These are phyloP conservation scores for Cataglyphis altisquamis DNA, from an alignment of 2,888 invertebrate species.

Conservation along the genomic window DNA sequence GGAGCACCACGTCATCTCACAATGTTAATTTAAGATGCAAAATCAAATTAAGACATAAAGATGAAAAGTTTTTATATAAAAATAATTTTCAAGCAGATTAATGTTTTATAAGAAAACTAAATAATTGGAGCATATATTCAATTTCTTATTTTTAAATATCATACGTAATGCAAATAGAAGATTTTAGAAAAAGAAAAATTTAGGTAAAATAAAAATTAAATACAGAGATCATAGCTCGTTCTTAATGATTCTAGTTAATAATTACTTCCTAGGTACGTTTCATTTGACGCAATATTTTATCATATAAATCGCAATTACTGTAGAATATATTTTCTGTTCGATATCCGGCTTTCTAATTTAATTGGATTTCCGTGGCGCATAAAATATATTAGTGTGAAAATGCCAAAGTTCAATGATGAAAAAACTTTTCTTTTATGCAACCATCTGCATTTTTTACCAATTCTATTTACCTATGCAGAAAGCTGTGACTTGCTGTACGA, in stretches of 20 bases:
- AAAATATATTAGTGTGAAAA: neutral
- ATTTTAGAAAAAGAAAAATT: neutral
- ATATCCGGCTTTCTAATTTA: constrained; percentile 44
- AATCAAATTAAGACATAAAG: neutral
- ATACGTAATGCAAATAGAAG: neutral
- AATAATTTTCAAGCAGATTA: neutral
- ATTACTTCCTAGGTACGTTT: constrained; percentile 2
- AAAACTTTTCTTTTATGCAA: constrained; percentile 17
- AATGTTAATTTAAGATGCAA: constrained; percentile 30
- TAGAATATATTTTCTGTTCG: neutral
- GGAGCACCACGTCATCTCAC: constrained; percentile 2
- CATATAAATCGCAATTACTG: constrained; percentile 36
- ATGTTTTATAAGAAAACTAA: neutral
- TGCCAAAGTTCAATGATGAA: neutral
- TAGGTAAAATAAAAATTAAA: neutral
- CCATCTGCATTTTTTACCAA: constrained; percentile 12
- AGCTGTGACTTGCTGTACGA: constrained; percentile 5
- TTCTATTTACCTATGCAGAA: constrained; percentile 55
- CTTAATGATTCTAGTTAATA: constrained; percentile 9
- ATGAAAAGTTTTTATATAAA: neutral
- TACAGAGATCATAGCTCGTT: neutral
- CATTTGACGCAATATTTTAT: neutral
- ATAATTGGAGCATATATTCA: neutral
- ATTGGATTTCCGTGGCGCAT: neutral
- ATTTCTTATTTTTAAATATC: neutral